Conservation (phyloP, 2,888 invertebrate genomes). For the Drosophila yooni region DNA sequence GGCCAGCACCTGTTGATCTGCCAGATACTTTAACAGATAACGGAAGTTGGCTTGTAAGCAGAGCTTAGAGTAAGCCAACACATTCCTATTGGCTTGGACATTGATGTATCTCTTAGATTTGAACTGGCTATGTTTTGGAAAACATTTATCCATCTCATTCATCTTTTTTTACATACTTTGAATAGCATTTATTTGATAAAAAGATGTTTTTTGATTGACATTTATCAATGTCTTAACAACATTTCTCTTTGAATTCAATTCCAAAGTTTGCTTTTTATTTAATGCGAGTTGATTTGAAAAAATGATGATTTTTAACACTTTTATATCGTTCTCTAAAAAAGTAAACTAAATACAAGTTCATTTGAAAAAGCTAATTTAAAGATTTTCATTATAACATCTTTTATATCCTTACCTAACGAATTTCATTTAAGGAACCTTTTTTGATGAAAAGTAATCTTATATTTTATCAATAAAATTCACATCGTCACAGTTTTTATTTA, state of each 20-base stretch:
- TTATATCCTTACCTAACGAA: too few species aligned
- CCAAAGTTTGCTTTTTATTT: too few species aligned
- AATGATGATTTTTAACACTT: too few species aligned
- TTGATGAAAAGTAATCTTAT: background rate
- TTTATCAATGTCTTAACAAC: background rate
- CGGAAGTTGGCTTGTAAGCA: slow-evolving; percentile 55
- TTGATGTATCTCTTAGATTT: slow-evolving; percentile 4
- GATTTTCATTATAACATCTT: too few species aligned
- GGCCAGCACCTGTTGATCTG: slow-evolving; percentile 25
- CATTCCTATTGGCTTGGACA: background rate
- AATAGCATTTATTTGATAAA: background rate
- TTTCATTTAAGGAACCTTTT: too few species aligned
- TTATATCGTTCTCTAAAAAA: too few species aligned
- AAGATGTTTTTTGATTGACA: background rate
- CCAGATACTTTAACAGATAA: slow-evolving; percentile 22
- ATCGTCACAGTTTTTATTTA: background rate
- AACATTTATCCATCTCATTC: background rate
- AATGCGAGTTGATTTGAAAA: background rate
- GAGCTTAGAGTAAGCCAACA: slow-evolving; percentile 13
- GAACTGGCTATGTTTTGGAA: background rate
- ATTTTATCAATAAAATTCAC: background rate
- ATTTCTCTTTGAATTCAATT: background rate
- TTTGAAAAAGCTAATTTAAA: background rate
- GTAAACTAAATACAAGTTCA: background rate
- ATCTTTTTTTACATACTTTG: background rate